Conservation (phyloP, 2,888 invertebrate species). For the Cyclophora albipunctata region DNA sequence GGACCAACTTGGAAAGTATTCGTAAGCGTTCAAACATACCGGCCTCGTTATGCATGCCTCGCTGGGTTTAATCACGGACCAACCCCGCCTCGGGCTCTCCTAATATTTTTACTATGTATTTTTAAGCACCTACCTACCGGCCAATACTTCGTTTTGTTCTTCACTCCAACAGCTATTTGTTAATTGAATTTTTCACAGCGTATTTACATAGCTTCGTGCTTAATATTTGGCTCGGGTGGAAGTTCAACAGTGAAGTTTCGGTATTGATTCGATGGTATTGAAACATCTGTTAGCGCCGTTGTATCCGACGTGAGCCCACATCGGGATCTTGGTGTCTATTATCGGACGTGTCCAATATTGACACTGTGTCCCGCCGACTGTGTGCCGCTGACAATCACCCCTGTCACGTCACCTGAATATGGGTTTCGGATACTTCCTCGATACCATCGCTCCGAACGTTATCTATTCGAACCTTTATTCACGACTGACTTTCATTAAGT, state of each 20-base stretch:
- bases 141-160: too few relatives aligned
- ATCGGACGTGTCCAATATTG: constrained; percentile 62
- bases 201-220: background rate
- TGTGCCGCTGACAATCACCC: constrained; percentile 54
- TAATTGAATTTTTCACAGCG: constrained; percentile 2
- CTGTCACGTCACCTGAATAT: constrained; percentile 50
- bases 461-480: constrained; percentile 11
- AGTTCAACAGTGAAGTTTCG: constrained; percentile 22
- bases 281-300: constrained; percentile 47
- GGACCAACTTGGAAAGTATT: constrained; percentile 65
- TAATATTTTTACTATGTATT: constrained; percentile 72
- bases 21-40: constrained; percentile 68
- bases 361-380: constrained; percentile 59
- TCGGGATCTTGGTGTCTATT: constrained; percentile 48
- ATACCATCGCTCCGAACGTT: constrained; percentile 25
- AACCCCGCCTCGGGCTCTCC: constrained; percentile 54
- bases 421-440: constrained; percentile 39
- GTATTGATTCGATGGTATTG: constrained; percentile 47
- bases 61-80: constrained; percentile 68
- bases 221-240: background rate
- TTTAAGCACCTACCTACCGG: constrained; percentile 47
- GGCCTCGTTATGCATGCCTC: constrained; percentile 69
- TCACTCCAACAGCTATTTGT: background rate
- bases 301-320: constrained; percentile 48
- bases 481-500: background rate